Evolutionary conservation across 2,113 vertebrate species (phyloP), one percentile per base, ranked within the genome.

Genomic region (Xenopus laevis): DNA sequence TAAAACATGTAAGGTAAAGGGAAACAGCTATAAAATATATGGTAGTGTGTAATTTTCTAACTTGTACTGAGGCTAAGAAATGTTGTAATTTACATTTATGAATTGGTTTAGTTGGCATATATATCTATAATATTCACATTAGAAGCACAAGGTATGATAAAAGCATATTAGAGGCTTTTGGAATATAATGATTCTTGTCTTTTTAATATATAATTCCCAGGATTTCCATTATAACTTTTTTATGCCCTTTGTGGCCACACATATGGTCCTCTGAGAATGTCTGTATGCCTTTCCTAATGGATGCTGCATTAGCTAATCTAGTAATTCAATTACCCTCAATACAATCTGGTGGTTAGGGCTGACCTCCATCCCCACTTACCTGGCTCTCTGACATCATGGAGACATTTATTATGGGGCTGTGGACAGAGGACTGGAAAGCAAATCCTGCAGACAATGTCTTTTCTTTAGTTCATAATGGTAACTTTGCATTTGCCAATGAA

Each of bases 241-340:
- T 50, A 64, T 63, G 60, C 66, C 73, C 58, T 77, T 77, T 77
- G 67, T 77, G 74, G 74, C 74, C 70, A 77, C 74, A 77, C 67
- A 77, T 77, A 0, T 17, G 78, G 77, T 81, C 90, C 84, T 84
- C 59, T 63, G 88, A 87, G 89, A 87, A 77, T 61, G 21, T 68
- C 17, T 23, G 71, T 72, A 45, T 77, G 50, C 82, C 75, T 4
- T 62, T 83, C 87, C 83, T 92, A 92, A 92, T 92, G 91, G 89
- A 91, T 85, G 79, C 75, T 89, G 81, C 91, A 91, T 92, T 92
- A 92, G 90, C 88, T 88, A 89, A 92, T 89, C 87, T 84, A 83
- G 82, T 87, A 87, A 91, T 91, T 91, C 89, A 92, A 91, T 92
- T 91, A 92, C 84, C 78, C 77, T 84, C 86, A 89, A 90, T 84